phyloP scores from a whole-genome alignment of 1,140 invertebrate species.

The Bombus balteatus region DNA sequence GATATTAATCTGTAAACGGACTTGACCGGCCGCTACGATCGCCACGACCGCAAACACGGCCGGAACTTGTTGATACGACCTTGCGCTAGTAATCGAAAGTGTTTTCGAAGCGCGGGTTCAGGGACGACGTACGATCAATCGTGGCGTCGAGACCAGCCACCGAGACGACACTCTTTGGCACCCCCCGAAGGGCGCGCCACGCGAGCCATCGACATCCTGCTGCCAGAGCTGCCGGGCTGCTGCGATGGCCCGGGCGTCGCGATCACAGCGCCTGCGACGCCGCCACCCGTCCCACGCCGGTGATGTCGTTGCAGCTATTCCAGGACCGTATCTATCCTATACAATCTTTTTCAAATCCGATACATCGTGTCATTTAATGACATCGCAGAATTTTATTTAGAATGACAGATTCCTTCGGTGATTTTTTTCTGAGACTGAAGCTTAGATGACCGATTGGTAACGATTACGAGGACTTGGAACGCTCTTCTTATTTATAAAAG shows the following conservation, averaged over 20 bases:
- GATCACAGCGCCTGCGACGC: constrained; percentile 75
- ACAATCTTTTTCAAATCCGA: no score
- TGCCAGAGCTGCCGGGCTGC: constrained; percentile 74
- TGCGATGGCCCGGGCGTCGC: constrained; percentile 81
- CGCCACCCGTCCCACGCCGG: constrained; percentile 55
- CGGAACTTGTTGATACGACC: constrained; percentile 52
- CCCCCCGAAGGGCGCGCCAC: constrained; percentile 77
- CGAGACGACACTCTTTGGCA: constrained; percentile 64
- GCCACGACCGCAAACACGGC: not conserved
- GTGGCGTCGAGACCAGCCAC: constrained; percentile 53
- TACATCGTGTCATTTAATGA: not conserved
- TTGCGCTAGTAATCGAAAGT: constrained; percentile 24
- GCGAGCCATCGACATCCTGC: constrained; percentile 78
- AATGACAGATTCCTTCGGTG: not conserved
- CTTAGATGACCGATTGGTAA: not conserved
- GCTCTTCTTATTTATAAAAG: no score
- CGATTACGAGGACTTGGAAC: not conserved
- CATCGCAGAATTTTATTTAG: not conserved
- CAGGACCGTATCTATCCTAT: constrained; percentile 47
- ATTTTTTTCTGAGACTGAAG: not conserved
- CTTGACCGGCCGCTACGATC: not conserved
- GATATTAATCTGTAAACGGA: not conserved
- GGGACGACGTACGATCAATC: constrained; percentile 68
- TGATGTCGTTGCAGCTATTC: constrained; percentile 34
- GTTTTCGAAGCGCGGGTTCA: constrained; percentile 33